A percentile compares a stretch with the other conserved stretches of the same genome.
Evolutionary conservation across 2,113 vertebrate species (phyloP).

Genomic region (Calidris pugnax): DNA sequence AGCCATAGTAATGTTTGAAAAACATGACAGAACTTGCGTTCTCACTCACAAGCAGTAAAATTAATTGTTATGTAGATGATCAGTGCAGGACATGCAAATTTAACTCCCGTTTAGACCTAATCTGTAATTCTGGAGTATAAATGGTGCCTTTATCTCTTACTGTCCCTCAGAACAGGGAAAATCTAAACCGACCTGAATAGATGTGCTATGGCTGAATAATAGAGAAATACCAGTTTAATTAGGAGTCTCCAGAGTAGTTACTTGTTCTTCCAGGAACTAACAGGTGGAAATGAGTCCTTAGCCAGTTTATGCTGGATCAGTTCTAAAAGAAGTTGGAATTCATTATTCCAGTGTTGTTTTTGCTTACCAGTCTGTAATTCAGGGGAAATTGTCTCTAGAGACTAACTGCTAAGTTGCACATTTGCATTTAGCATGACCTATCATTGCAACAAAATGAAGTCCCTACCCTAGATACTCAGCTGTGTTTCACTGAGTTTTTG

Average conservation of each 20-base stretch:
- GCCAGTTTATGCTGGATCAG: neutral
- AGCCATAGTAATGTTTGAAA: neutral
- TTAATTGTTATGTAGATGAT: neutral
- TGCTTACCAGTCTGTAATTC: neutral
- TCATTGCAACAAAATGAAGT: neutral
- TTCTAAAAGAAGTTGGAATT: neutral
- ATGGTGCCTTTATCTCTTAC: neutral
- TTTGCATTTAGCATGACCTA: neutral
- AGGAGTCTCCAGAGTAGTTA: neutral
- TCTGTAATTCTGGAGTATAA: neutral
- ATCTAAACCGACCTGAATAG: neutral
- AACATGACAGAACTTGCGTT: neutral
- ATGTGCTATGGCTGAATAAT: neutral
- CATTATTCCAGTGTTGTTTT: neutral
- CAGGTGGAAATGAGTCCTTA: neutral
- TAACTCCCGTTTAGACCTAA: neutral
- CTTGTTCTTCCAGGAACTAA: neutral
- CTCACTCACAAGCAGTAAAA: neutral
- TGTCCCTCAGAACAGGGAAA: neutral
- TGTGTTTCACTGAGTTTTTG: neutral
- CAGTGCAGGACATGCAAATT: neutral
- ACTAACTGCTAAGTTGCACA: neutral
- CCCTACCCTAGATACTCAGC: neutral
- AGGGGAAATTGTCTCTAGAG: neutral
- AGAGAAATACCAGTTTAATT: neutral